Evolutionary conservation across 2,113 vertebrate genomes (phyloP), one percentile per base, ranked within the genome.

Genomic region (Trochalopteron elliotii): DNA sequence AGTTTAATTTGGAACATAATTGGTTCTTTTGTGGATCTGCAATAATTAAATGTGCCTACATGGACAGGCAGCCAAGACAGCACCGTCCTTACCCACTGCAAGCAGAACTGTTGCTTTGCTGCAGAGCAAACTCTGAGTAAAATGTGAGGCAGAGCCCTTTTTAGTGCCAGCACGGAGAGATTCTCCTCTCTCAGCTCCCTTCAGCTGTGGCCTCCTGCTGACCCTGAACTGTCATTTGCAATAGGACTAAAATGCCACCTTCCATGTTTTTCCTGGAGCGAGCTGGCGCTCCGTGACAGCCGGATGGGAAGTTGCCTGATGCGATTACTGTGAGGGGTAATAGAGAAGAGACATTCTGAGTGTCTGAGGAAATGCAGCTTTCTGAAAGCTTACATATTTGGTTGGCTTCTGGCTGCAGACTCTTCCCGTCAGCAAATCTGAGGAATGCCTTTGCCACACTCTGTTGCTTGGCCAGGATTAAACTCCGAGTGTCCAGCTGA

Each of bases 341-440:
- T 1, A 25, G 68, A 35, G 87, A 56, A 16, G 2, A 30, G 70
- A 5, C 31, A 3, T 35, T 31, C 24, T 2, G 52, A 30, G 56
- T 3, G 67, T 57, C 59, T 52, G 18, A 77, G 91, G 40, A 64
- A 79, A 63, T 9, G 68, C 79, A 80, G 60, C 53, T 4, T 37
- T 77, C 90, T 84, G 65, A 83, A 84, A 88, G 84, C 68, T 91
- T 28, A 69, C 87, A 35, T 76, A 78, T 95, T 95, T 83, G 75
- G 11, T 72, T 95, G 87, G 52, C 83, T 96, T 67, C 83, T 95
- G 97, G 93, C 87, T 52, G 27, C 88, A 57, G 68, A 75, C 82
- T 56, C 78, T 74, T 80, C 61, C 92, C 4, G 37, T 91, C 96
- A 94, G 96, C 96, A 91, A 59, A 91, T 63, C 60, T 25, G 12